These are phyloP conservation scores for Pristionchus japonicus DNA, from an alignment of 2,888 invertebrate species.

Conservation along the genomic window DNA sequence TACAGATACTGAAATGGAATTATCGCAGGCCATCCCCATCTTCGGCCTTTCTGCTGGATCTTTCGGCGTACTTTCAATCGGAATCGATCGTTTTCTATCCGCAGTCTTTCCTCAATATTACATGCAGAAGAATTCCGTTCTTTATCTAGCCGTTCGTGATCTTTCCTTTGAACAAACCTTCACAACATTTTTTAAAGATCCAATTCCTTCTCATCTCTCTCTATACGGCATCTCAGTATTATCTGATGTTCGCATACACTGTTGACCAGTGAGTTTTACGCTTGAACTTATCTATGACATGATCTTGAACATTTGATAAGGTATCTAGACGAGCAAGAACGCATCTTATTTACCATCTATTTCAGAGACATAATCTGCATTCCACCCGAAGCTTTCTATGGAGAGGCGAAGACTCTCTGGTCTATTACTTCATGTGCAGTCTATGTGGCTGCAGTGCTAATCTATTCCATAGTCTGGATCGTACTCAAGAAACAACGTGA, in stretches of 20 bases:
- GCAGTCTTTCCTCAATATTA: constrained; percentile 28
- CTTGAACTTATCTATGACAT: too few relatives aligned
- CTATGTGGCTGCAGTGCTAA: not conserved
- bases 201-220: not conserved
- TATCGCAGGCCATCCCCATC: constrained; percentile 12
- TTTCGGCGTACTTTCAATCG: not conserved
- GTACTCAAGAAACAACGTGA: not conserved
- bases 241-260: constrained; percentile 41
- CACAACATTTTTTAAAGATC: too few relatives aligned
- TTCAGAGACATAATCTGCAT: constrained; percentile 33
- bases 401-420: constrained; percentile 6
- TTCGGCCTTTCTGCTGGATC: constrained; percentile 24
- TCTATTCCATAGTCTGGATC: constrained; percentile 21
- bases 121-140: not conserved
- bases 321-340: too few relatives aligned
- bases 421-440: constrained; percentile 13
- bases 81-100: constrained; percentile 18
- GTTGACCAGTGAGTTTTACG: not conserved
- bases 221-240: not conserved
- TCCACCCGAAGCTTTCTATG: constrained; percentile 38
- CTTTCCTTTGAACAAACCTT: too few relatives aligned
- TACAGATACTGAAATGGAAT: too few relatives aligned
- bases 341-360: not conserved
- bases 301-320: too few relatives aligned
- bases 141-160: not conserved